phyloP scores from a whole-genome alignment of 1,140 invertebrate species.

The Rhagoletis pomonella region DNA sequence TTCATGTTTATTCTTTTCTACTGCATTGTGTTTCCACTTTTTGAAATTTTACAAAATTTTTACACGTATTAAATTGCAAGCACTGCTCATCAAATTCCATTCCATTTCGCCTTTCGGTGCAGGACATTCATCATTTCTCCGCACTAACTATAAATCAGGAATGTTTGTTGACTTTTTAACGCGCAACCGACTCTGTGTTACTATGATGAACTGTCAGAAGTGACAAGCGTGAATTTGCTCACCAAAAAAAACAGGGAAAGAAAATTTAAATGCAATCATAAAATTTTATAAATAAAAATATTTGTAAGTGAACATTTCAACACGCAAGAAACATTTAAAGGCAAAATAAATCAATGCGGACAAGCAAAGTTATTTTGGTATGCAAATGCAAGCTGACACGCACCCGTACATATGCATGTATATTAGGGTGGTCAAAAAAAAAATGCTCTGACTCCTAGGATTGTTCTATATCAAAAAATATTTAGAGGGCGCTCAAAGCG shows the following conservation, averaged over 20 bases:
- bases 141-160: constrained; percentile 33
- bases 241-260: neutral
- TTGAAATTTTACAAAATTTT: neutral
- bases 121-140: constrained; percentile 42
- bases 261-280: constrained; percentile 10
- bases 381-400: neutral
- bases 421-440: too few species aligned
- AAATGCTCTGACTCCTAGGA: too few species aligned
- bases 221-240: constrained; percentile 7
- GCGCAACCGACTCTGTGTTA: neutral
- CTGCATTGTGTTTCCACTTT: too few species aligned
- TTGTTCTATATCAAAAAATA: too few species aligned
- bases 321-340: constrained; percentile 33
- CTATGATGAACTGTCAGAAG: constrained; percentile 30
- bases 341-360: constrained; percentile 41
- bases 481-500: too few species aligned
- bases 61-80: constrained; percentile 22
- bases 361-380: constrained; percentile 24
- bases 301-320: constrained; percentile 8
- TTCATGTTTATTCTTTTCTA: too few species aligned
- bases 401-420: too few species aligned
- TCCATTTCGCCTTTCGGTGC: constrained; percentile 1
- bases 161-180: constrained; percentile 41
- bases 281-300: neutral
- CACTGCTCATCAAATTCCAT: neutral